A percentile compares a stretch with the other conserved stretches of the same genome.
Conservation (phyloP, 2,797 vertebrate species). For the Eutrigla gurnardus region DNA sequence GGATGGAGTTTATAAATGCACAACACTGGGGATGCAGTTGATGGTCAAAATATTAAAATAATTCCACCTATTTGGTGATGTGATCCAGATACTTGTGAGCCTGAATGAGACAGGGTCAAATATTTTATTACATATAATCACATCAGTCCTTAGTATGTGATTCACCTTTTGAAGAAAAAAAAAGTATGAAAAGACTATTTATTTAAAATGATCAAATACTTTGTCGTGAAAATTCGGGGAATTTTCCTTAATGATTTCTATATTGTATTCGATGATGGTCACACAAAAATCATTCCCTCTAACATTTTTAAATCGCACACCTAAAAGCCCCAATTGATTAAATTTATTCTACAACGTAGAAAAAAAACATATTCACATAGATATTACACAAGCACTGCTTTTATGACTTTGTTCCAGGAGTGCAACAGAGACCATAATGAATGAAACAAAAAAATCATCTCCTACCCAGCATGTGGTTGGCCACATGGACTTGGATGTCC, state of each 20-base stretch:
- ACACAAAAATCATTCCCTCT: conserved; percentile 44
- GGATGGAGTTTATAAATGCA: conserved; percentile 67
- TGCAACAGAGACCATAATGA: conserved; percentile 51
- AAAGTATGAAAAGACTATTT: conserved; percentile 40
- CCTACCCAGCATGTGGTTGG: conserved; percentile 99
- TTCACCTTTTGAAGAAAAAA: conserved; percentile 53
- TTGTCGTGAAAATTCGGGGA: conserved; percentile 40
- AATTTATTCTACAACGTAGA: conserved; percentile 36
- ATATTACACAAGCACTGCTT: conserved; percentile 46
- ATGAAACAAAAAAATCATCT: conserved; percentile 52
- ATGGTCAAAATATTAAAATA: conserved; percentile 80
- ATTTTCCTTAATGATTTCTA: conserved; percentile 40
- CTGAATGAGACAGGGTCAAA: conserved; percentile 83
- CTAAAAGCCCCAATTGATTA: conserved; percentile 44
- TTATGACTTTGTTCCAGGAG: conserved; percentile 50
- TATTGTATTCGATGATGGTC: conserved; percentile 33
- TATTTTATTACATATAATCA: conserved; percentile 75
- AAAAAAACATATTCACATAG: conserved; percentile 36
- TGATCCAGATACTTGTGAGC: conserved; percentile 81
- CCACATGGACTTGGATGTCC: conserved; percentile 99
- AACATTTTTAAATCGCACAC: conserved; percentile 51
- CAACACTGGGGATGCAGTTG: conserved; percentile 79
- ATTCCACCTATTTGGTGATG: conserved; percentile 83
- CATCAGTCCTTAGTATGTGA: conserved; percentile 62
- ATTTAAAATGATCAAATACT: conserved; percentile 40